Base-by-base conservation (phyloP, 1,140 invertebrate species). In the Arion vulgaris region DNA sequence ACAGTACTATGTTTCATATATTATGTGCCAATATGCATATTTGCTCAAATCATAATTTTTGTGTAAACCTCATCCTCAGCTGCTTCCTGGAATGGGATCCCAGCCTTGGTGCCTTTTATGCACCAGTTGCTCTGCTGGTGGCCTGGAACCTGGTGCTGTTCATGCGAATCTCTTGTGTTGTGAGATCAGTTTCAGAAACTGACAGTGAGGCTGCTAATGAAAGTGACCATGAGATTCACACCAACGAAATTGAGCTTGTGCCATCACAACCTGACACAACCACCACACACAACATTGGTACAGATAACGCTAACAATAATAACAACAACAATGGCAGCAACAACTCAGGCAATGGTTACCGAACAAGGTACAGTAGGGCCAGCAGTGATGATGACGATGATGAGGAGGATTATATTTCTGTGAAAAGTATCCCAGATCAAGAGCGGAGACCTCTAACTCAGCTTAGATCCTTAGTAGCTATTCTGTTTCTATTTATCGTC, bases 371-470 rank as follows among this genome's bases (percentile, higher is more conserved):
- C 95, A 26, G 94, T 94, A 49, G 95, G 2, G 76, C n/a, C 19
- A 74, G 45, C 32, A 71, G 95, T 85, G 53, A 57, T 9, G 83
- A 80, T 19, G 85, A 86, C 1, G 83, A 79, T 17, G 85, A 86
- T 4, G 85, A 87, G 15, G 86, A 87, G 39, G 86, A 87, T 45
- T 15, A 80, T 0, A 71, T 87, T 69, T 88, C 95, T 94, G 68
- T 94, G 93, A 19, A 96, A 5, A 96, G 96, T 87, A 93, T 95
- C 0, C 95, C 96, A 85, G 97, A 98, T 87, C 92, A 94, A 0
- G 96, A 97, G 90, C 95, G 96, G 77, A 94, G 95, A 0, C 96
- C 96, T 17, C 94, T 95, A 76, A 95, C 95, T 0, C 96, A 98
- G 88, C 89, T 97, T 17, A 94, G 96, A 80, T 96, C 96, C 0